A percentile compares a stretch with the other conserved stretches of the same genome.
Conservation (phyloP, 2,888 invertebrate genomes). For the Lagria hirta region DNA sequence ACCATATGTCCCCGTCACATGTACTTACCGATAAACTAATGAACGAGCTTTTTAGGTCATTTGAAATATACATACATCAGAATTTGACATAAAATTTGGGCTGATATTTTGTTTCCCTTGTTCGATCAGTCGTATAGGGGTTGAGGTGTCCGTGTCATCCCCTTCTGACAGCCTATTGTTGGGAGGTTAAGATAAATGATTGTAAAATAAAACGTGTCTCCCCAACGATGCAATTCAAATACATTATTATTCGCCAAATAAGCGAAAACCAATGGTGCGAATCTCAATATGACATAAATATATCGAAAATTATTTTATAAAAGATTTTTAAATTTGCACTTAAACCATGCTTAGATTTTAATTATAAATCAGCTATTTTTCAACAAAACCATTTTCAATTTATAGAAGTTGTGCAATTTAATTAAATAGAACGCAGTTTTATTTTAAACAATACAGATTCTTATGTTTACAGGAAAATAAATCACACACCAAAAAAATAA, state of each 20-base stretch:
- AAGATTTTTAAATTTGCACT: no score
- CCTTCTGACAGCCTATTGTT: conserved; percentile 54
- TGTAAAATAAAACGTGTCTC: conserved; percentile 52
- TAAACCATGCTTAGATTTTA: no score
- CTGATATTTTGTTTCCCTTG: conserved; percentile 21
- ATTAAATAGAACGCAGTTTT: no score
- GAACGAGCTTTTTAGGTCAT: conserved; percentile 14
- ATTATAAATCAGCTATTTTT: no score
- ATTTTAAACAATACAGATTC: no score
- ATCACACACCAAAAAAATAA: no score
- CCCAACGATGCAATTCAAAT: conserved; percentile 40
- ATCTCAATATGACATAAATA: conserved; percentile 44
- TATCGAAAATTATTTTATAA: no score
- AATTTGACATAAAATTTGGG: conserved; percentile 23
- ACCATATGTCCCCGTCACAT: no score
- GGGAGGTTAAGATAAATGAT: conserved; percentile 54
- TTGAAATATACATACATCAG: conserved; percentile 22
- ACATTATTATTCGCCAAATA: conserved; percentile 48
- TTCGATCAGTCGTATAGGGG: conserved; percentile 29
- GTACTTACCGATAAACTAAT: conserved; percentile 17
- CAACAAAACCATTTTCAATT: no score
- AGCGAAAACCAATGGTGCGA: conserved; percentile 49
- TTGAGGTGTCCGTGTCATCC: conserved; percentile 50
- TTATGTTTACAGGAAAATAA: no score
- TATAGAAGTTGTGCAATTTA: no score